These are phyloP conservation scores for Standfussiana lucernea DNA, from an alignment of 2,888 invertebrate species.

Conservation along the genomic window DNA sequence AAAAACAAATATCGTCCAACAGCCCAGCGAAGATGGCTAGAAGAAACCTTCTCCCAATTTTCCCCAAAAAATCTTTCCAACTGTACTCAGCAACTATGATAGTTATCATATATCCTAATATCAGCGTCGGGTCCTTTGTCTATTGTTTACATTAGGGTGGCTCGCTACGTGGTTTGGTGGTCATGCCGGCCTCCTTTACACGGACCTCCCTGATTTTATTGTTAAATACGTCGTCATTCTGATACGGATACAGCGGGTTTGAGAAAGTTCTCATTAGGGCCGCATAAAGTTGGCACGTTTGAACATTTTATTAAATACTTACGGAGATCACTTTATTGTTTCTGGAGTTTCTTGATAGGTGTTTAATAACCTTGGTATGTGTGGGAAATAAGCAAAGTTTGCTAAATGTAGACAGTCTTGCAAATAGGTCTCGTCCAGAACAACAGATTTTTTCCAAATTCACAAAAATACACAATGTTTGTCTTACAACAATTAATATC, in stretches of 20 bases:
- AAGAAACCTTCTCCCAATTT: not conserved
- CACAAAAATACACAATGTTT: not conserved
- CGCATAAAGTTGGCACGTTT: not conserved
- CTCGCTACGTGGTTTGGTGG: constrained; percentile 87
- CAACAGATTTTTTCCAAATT: too few relatives aligned
- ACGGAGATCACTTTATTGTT: not conserved
- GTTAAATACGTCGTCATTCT: constrained; percentile 85
- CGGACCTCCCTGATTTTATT: constrained; percentile 88
- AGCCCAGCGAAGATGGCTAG: not conserved
- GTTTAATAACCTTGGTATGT: not conserved
- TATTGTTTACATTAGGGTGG: constrained; percentile 90
- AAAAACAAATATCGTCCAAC: not conserved
- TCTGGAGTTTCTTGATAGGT: not conserved
- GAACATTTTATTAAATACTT: not conserved
- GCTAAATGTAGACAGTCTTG: not conserved
- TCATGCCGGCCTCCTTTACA: constrained; percentile 87
- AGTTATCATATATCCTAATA: constrained; percentile 84
- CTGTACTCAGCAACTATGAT: constrained; percentile 73
- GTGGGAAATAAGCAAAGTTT: not conserved
- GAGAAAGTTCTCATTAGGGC: constrained; percentile 27
- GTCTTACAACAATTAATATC: not conserved
- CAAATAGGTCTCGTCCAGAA: not conserved
- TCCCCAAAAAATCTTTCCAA: constrained; percentile 25
- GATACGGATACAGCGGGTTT: constrained; percentile 77
- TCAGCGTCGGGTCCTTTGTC: constrained; percentile 86